Conservation (phyloP, 2,888 invertebrate species). For the Heliconius charithonia region DNA sequence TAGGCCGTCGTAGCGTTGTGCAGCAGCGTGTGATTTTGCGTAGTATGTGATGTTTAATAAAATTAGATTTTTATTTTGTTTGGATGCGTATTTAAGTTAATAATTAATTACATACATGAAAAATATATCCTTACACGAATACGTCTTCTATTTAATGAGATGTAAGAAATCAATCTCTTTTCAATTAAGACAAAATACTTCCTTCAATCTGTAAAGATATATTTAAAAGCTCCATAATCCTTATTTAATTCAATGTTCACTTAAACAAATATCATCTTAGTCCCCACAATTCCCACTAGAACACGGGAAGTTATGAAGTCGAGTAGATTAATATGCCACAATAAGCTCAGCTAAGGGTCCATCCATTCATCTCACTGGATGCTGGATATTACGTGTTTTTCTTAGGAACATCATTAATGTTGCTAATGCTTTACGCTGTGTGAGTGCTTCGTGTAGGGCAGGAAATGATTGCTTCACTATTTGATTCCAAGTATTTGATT, state of each 20-base stretch:
- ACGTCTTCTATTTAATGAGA: too few species aligned
- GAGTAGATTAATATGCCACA: slow-evolving; percentile 14
- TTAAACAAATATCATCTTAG: not conserved
- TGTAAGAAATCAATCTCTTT: too few species aligned
- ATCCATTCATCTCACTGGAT: slow-evolving; percentile 18
- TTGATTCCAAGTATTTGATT: not conserved
- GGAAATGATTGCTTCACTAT: not conserved
- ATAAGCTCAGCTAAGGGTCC: slow-evolving; percentile 13
- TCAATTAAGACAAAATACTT: too few species aligned
- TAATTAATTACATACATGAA: too few species aligned
- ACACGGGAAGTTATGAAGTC: slow-evolving; percentile 7
- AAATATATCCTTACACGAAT: too few species aligned
- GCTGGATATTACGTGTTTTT: slow-evolving; percentile 12
- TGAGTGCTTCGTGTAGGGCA: not conserved
- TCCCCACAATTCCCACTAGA: not conserved
- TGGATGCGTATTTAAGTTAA: too few species aligned
- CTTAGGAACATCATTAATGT: slow-evolving; percentile 18
- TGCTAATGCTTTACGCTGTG: not conserved
- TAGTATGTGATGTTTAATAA: too few species aligned
- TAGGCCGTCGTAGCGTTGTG: not conserved
- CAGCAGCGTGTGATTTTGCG: not conserved
- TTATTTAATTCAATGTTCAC: not conserved
- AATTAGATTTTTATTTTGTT: too few species aligned
- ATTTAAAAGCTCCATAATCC: not conserved
- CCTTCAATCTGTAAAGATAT: too few species aligned